A percentile compares a stretch with the other conserved stretches of the same genome.
Evolutionary conservation across 1,140 invertebrate species (phyloP).

Genomic region (Apolygus lucorum): DNA sequence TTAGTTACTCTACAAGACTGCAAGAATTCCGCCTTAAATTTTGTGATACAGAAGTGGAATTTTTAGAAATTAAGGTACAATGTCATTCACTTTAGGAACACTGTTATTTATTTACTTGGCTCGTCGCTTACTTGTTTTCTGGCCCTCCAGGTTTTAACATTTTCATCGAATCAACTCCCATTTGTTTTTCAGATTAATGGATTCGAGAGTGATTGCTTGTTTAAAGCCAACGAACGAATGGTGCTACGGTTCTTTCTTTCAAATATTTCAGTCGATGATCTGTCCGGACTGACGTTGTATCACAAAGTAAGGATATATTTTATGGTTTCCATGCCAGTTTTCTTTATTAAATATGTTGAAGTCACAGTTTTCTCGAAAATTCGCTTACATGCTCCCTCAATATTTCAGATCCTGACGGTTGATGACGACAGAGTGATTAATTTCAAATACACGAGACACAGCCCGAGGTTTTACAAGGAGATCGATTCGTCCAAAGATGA

Average conservation of each 20-base stretch:
- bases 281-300: slow-evolving; percentile 66
- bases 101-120: too few species aligned
- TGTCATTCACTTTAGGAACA: too few species aligned
- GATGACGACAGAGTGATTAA: slow-evolving; percentile 71
- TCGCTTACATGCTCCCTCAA: too few species aligned
- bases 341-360: background rate
- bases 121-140: too few species aligned
- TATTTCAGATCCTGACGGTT: slow-evolving; percentile 32
- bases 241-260: slow-evolving; percentile 59
- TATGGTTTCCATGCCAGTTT: background rate
- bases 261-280: slow-evolving; percentile 58
- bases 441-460: slow-evolving; percentile 63
- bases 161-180: too few species aligned
- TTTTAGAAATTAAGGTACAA: slow-evolving; percentile 55
- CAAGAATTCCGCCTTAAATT: slow-evolving; percentile 51
- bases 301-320: slow-evolving; percentile 50
- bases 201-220: slow-evolving; percentile 64
- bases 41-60: slow-evolving; percentile 59
- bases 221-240: slow-evolving; percentile 70
- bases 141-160: too few species aligned
- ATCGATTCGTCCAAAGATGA: slow-evolving; percentile 42
- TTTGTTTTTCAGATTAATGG: slow-evolving; percentile 43
- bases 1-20: slow-evolving; percentile 62
- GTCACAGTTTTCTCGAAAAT: too few species aligned
- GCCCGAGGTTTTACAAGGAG: slow-evolving; percentile 47